Base-by-base conservation (phyloP, 2,797 vertebrate genomes). In the Heliangelus exortis region DNA sequence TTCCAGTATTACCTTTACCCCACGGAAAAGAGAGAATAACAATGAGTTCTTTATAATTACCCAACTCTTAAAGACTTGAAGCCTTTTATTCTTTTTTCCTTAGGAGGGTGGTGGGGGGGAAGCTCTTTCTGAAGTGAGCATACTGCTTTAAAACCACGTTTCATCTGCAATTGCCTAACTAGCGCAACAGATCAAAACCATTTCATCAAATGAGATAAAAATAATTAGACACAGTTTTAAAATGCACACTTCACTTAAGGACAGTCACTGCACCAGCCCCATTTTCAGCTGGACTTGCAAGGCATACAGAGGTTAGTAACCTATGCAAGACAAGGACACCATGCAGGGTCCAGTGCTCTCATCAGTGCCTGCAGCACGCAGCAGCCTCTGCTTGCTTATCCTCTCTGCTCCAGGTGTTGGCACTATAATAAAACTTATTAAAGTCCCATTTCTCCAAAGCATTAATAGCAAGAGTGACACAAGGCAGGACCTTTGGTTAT, bases 101-200 rank as follows among this genome's bases (percentile, higher is more conserved):
- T 14, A 2, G 18, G 14, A 2, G 18, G 14, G 39, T 41, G 39
- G 39, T 41, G 39, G 39, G 12, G 6, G 3, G 1, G 2, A 4
- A 5, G 22, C 23, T 20, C 13, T 74, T 72, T 51, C n/a, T 43
- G 54, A 72, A 84, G 72, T 29, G 54, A 85, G 59, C 29, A 22
- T 13, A 22, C 9, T 39, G 19, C 15, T 79, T 66, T 69, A 78
- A 89, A 80, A 6, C 5, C 3, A 3, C 5, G 15, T 63, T 71
- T 34, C 55, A 48, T 31, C n/a, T 50, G 63, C 31, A 34, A 15
- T 26, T n/a, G 22, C 17, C 25, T 20, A 72, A 75, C 26, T 7
- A 65, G 43, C 0, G 1, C 43, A 69, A 66, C 22, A 51, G 36
- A 82, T n/a, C 19, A 81, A 83, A 86, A 39, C n/a, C 7, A n/a